Conservation (phyloP, 2,797 vertebrate genomes). For the Sibirionetta formosa region DNA sequence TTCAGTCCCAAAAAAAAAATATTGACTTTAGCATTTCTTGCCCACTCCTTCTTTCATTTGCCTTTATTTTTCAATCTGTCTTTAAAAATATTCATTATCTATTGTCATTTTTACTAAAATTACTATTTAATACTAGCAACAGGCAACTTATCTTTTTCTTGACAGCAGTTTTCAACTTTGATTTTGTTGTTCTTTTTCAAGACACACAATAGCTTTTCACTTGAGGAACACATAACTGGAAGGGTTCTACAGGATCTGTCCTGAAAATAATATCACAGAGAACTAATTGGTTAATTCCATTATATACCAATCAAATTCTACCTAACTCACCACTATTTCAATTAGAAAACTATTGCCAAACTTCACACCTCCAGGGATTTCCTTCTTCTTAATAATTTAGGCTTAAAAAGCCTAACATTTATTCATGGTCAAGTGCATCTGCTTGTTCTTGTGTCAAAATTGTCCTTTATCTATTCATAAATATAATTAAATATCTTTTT, state of each 20-base stretch:
- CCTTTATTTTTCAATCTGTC: background rate
- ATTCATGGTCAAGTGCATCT: background rate
- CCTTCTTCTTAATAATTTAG: background rate
- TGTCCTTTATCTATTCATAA: background rate
- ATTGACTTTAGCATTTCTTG: background rate
- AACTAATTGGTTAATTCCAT: background rate
- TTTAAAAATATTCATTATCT: background rate
- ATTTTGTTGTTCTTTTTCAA: constrained; percentile 3
- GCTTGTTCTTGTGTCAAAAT: background rate
- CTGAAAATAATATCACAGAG: background rate
- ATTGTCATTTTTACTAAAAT: background rate
- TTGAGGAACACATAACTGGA: background rate
- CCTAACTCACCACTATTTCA: background rate
- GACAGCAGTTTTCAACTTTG: background rate
- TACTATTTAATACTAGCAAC: background rate
- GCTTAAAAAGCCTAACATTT: background rate
- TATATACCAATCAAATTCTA: background rate
- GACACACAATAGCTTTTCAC: background rate
- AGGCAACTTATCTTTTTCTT: background rate
- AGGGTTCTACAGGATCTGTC: background rate
- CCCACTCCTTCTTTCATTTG: background rate
- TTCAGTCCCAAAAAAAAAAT: background rate
- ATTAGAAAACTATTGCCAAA: background rate
- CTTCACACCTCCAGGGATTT: background rate
- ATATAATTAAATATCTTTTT: background rate